Evolutionary conservation across 2,113 vertebrate genomes (phyloP).

Genomic region (Callaeas wilsoni): DNA sequence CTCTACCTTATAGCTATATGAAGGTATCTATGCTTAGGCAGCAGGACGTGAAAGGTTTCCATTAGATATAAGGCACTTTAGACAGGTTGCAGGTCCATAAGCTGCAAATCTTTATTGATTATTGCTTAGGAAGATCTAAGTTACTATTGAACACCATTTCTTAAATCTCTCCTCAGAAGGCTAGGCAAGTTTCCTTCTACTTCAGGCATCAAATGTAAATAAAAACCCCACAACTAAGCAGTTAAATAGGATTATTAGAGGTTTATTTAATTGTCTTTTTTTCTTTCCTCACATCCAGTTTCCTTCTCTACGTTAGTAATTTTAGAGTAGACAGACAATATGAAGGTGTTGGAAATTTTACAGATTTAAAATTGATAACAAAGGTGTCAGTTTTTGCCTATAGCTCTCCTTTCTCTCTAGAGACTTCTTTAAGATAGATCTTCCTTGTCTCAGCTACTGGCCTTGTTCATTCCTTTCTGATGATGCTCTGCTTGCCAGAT

Average conservation of each 20-base stretch:
- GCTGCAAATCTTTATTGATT: conserved; percentile 1
- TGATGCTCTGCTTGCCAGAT: neutral
- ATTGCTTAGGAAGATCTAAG: neutral
- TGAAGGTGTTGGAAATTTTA: neutral
- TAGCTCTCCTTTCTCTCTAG: neutral
- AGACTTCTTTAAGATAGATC: neutral
- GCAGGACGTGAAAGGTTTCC: neutral
- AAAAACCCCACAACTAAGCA: neutral
- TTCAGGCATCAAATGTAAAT: neutral
- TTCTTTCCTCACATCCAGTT: neutral
- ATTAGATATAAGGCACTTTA: neutral
- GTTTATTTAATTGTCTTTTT: neutral
- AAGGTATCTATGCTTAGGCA: neutral
- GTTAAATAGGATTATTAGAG: neutral
- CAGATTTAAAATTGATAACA: neutral
- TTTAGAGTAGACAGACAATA: neutral
- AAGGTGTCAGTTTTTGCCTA: neutral
- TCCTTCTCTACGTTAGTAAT: neutral
- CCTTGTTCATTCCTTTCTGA: neutral
- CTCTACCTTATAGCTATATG: neutral
- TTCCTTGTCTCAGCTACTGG: neutral
- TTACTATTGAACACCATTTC: neutral
- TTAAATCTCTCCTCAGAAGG: neutral
- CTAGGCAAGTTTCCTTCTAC: neutral
- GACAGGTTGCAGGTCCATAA: neutral